phyloP scores from a whole-genome alignment of 2,113 vertebrate genomes.

The Syrrhaptes paradoxus region DNA sequence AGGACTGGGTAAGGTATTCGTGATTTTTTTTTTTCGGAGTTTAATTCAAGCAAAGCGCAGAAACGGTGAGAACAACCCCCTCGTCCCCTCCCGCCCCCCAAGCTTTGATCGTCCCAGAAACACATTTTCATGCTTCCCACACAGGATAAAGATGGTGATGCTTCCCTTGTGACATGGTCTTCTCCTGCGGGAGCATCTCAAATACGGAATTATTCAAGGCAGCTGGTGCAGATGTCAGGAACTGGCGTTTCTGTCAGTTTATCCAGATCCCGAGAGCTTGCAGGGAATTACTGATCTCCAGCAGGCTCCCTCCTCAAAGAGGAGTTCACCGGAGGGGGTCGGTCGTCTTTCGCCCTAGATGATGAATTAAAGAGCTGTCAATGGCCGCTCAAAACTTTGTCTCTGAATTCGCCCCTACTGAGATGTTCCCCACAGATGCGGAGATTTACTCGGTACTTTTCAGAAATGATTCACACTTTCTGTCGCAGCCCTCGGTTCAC shows the following conservation, averaged over 20 bases:
- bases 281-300: not conserved
- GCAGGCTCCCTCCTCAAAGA: not conserved
- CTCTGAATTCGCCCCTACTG: not conserved
- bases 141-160: not conserved
- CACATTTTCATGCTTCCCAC: not conserved
- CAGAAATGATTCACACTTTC: not conserved
- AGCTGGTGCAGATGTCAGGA: not conserved
- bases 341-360: not conserved
- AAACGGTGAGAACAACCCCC: not conserved
- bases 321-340: not conserved
- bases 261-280: not conserved
- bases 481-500: not conserved
- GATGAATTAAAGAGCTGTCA: not conserved
- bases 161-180: not conserved
- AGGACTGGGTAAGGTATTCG: not conserved
- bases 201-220: not conserved
- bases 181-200: not conserved
- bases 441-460: no score
- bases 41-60: not conserved
- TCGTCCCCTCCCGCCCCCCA: not conserved
- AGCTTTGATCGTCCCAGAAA: not conserved
- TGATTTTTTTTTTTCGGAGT: not conserved
- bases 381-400: fast-evolving
- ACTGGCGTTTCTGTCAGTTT: not conserved
- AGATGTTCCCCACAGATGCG: not conserved